Base-by-base conservation (phyloP, 2,888 invertebrate genomes). In the Napeogenes sylphis region DNA sequence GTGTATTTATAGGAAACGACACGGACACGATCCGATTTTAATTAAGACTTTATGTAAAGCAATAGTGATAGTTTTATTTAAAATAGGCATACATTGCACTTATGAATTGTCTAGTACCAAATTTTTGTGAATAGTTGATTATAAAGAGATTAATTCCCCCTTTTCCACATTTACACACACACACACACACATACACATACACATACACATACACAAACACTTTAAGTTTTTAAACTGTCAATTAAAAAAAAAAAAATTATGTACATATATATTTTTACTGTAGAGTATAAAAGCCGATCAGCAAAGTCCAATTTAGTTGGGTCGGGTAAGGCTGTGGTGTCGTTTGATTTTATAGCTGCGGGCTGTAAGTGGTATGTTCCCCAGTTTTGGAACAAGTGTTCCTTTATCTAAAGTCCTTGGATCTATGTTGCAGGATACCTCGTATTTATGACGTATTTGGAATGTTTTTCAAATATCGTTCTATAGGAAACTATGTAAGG, bases 281-380 rank as follows among this genome's bases (percentile, higher is more conserved):
- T 66, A 54, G 59, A 67, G 61, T 59, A 38, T 65, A 58, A 65
- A 47, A 45, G 6, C 33, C 46, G n/a, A 71, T 73, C 73, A 75
- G 73, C 73, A 73, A 80, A 65, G 54, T 82, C 81, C 82, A 83
- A 81, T 83, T 82, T 80, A 75, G 76, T 68, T 70, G 61, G 64
- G 67, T 66, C 71, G 72, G 71, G 70, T 72, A 63, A 68, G 62
- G 71, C 71, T 70, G 59, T 56, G 63, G 65, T 68, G 59, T 68
- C 63, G 68, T 71, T 68, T 68, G 67, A 68, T 70, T 67, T 72
- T 70, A 71, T 70, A 66, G 66, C 60, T 56, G 62, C 62, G 58
- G 58, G 62, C 66, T 68, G 68, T 65, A 57, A 61, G 57, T 70
- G 67, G 66, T 56, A 38, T 66, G 46, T 47, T 65, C 35, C 51